phyloP scores from a whole-genome alignment of 2,888 invertebrate genomes.

The Latheticus oryzae region DNA sequence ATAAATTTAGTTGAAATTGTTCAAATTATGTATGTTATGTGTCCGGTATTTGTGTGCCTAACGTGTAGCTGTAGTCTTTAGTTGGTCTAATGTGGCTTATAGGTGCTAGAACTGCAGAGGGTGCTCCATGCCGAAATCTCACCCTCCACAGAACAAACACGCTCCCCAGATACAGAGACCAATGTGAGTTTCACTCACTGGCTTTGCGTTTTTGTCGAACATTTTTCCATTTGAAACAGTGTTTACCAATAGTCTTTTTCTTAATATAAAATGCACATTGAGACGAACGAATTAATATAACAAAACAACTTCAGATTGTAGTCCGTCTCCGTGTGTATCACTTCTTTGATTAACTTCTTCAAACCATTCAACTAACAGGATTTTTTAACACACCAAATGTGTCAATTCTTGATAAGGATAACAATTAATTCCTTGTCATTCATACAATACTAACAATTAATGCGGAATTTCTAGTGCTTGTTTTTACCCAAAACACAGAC shows the following conservation, averaged over 20 bases:
- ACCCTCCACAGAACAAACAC: conserved; percentile 56
- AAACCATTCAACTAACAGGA: conserved; percentile 27
- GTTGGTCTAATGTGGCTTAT: conserved; percentile 61
- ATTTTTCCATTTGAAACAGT: conserved; percentile 28
- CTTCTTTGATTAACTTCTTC: conserved; percentile 12
- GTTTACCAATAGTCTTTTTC: conserved; percentile 21
- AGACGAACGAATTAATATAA: conserved; percentile 13
- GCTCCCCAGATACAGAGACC: conserved; percentile 53
- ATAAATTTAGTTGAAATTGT: conserved; percentile 16
- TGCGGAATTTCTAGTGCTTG: no score
- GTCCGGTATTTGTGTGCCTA: conserved; percentile 35
- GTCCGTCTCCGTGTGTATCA: conserved; percentile 24
- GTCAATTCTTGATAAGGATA: conserved; percentile 5
- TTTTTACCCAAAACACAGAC: no score
- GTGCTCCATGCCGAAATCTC: conserved; percentile 62
- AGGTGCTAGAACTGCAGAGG: conserved; percentile 64
- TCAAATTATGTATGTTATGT: conserved; percentile 8
- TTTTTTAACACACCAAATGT: no score
- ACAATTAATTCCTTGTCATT: conserved; percentile 9
- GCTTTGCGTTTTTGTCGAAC: conserved; percentile 51
- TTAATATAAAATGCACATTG: conserved; percentile 23
- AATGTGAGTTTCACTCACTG: conserved; percentile 61
- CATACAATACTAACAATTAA: conserved; percentile 25
- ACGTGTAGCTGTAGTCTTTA: conserved; percentile 39
- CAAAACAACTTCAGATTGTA: not conserved